These are phyloP conservation scores for Conus ventricosus DNA, from an alignment of 1,140 invertebrate species.

Conservation along the genomic window DNA sequence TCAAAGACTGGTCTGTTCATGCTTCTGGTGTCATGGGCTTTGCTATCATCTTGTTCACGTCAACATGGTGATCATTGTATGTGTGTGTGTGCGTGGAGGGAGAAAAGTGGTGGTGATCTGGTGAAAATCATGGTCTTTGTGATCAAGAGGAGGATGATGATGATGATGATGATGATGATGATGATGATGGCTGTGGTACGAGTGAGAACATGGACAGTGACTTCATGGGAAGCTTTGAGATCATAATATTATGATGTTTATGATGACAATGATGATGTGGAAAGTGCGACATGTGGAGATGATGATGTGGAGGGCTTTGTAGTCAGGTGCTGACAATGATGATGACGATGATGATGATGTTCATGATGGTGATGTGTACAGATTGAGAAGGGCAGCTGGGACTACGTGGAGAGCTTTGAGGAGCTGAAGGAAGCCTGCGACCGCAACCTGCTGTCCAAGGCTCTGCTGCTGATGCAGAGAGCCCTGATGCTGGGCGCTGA, in stretches of 20 bases:
- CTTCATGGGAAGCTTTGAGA: too few relatives aligned
- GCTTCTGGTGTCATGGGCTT: too few relatives aligned
- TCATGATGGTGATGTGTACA: background rate
- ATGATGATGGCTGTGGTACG: too few relatives aligned
- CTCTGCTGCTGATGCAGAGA: conserved; percentile 68
- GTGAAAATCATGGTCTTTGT: too few relatives aligned
- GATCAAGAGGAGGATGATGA: too few relatives aligned
- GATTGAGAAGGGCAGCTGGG: background rate
- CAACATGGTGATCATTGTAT: too few relatives aligned
- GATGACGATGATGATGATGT: background rate
- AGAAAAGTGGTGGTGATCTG: too few relatives aligned
- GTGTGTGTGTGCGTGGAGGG: too few relatives aligned
- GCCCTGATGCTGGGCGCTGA: conserved; percentile 56
- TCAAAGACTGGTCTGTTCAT: too few relatives aligned
- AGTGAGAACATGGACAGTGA: too few relatives aligned
- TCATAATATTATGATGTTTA: background rate
- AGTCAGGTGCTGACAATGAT: background rate
- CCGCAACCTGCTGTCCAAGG: conserved; percentile 67
- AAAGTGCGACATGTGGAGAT: background rate
- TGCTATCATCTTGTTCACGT: too few relatives aligned
- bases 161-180: too few relatives aligned
- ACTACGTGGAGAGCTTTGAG: conserved; percentile 59
- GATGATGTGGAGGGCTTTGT: background rate
- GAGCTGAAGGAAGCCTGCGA: conserved; percentile 62
- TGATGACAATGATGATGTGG: background rate